Conservation (phyloP, 2,797 vertebrate species). For the Characodon lateralis region DNA sequence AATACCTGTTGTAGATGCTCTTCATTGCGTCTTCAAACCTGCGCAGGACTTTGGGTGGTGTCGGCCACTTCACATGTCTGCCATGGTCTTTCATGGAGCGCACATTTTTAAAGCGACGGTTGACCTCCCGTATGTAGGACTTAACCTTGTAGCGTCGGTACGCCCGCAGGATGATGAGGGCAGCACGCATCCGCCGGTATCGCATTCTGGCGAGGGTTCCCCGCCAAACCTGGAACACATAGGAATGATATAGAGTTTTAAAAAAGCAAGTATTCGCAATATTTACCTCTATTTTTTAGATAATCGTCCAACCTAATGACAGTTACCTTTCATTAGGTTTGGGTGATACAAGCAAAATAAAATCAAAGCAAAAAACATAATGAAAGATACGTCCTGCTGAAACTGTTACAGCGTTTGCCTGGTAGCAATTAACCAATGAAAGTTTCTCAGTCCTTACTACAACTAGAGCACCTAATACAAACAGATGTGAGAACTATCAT, state of each 20-base stretch:
- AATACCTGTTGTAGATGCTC: constrained; percentile 89
- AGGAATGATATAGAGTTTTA: no score
- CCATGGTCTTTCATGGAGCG: constrained; percentile 87
- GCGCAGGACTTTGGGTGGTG: constrained; percentile 90
- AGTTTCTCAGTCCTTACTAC: no score
- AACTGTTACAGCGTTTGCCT: background rate
- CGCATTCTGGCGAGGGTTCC: constrained; percentile 90
- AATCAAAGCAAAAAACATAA: background rate
- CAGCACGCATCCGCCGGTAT: constrained; percentile 89
- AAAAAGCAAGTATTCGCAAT: background rate
- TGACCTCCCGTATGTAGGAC: constrained; percentile 88
- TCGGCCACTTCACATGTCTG: constrained; percentile 89
- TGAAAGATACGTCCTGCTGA: no score
- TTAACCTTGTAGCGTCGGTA: constrained; percentile 94
- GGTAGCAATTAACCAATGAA: no score
- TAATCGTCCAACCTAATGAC: no score
- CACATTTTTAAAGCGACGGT: constrained; percentile 86
- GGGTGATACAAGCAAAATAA: background rate
- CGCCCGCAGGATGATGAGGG: constrained; percentile 84
- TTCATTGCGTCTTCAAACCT: constrained; percentile 88
- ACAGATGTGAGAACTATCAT: no score
- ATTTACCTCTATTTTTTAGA: background rate
- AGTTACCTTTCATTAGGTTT: background rate
- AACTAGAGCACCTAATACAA: no score
- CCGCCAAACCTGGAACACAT: constrained; percentile 88